Conservation (phyloP, 1,140 invertebrate species). For the Lanistes nyassanus region DNA sequence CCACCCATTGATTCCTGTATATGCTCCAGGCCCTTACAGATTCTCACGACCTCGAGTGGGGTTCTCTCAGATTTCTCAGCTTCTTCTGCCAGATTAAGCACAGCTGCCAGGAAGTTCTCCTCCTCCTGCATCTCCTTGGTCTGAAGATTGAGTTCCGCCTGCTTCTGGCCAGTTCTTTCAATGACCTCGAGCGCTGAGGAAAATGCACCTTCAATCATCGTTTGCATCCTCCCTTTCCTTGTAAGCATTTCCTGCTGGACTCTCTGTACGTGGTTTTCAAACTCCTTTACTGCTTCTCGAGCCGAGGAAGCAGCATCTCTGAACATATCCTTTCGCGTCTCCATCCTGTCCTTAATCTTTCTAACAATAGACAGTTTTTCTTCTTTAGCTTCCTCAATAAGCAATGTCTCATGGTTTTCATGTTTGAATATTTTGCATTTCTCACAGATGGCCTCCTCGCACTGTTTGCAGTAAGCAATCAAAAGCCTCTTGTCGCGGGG, state of each 20-base stretch:
- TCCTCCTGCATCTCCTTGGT: constrained; percentile 13
- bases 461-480: constrained; percentile 15
- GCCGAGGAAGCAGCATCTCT: constrained; percentile 1
- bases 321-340: constrained; percentile 10
- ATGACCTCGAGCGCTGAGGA: neutral
- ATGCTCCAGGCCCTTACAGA: constrained; percentile 11
- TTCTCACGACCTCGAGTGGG: neutral
- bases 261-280: neutral
- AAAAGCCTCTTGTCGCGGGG: neutral
- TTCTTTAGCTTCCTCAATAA: neutral
- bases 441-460: constrained; percentile 3
- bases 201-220: constrained; percentile 16
- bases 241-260: constrained; percentile 11
- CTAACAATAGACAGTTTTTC: neutral
- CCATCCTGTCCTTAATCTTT: neutral
- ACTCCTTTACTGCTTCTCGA: neutral
- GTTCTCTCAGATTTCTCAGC: neutral
- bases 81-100: constrained; percentile 1
- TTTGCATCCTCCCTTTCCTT: constrained; percentile 11
- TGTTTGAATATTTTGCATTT: constrained; percentile 17
- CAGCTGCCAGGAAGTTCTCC: neutral
- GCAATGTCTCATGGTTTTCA: constrained; percentile 2
- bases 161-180: constrained; percentile 7
- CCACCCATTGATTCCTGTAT: constrained; percentile 2
- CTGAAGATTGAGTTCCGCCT: constrained; percentile 18